phyloP scores from a whole-genome alignment of 2,797 vertebrate genomes.

The Xiphophorus birchmanni region DNA sequence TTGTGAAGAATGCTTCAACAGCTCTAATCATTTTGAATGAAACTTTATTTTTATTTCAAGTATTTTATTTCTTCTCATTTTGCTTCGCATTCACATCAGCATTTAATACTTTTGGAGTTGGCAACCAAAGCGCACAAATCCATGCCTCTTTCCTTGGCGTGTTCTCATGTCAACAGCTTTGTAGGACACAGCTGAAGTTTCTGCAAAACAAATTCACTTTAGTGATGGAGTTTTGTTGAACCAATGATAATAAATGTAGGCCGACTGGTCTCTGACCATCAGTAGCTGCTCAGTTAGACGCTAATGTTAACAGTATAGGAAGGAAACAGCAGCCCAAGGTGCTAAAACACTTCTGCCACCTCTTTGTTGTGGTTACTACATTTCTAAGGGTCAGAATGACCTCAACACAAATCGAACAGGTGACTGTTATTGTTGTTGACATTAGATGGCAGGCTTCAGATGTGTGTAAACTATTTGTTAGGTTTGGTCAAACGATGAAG shows the following conservation, averaged over 20 bases:
- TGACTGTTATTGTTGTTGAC: neutral
- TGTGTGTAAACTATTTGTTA: neutral
- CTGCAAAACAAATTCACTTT: slow-evolving; percentile 34
- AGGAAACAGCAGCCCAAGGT: neutral
- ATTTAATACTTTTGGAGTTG: neutral
- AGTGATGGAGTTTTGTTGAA: neutral
- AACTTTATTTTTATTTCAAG: neutral
- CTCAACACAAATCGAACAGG: neutral
- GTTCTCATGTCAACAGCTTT: slow-evolving; percentile 5
- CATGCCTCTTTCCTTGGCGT: neutral
- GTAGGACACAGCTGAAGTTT: neutral
- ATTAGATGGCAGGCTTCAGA: neutral
- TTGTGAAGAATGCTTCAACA: neutral
- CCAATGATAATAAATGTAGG: neutral
- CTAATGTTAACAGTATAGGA: neutral
- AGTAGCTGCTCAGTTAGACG: neutral
- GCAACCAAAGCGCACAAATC: neutral
- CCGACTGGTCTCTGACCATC: neutral
- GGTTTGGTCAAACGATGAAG: neutral
- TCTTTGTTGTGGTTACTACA: neutral
- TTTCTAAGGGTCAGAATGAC: neutral
- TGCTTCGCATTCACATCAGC: neutral
- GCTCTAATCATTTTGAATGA: neutral
- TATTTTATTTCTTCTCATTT: neutral
- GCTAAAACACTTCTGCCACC: neutral